Evolutionary conservation across 2,888 invertebrate species (phyloP), one percentile per base, ranked within the genome.

Genomic region (Cerastis leucographa): DNA sequence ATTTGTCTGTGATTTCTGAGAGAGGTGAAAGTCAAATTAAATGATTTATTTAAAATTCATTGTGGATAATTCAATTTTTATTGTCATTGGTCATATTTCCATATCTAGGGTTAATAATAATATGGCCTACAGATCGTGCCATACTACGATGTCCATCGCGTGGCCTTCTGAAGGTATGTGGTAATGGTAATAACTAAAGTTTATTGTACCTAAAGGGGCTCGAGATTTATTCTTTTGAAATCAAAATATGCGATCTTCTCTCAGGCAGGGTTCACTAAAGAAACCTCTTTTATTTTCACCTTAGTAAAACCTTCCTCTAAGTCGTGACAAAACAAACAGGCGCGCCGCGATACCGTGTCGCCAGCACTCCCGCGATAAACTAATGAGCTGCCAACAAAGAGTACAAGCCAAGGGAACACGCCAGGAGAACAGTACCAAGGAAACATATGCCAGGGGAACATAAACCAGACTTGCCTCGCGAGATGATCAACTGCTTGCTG

Each of bases 381-480:
- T 87, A 87, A 87, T 87, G 87, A 85, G 77, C 67, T 81, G 71
- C 75, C 69, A 70, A 85, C 87, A 84, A 84, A 84, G 87, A 75
- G 72, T 64, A 68, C 46, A 67, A 44, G 69, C 64, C 40, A 12
- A 7, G 49, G 46, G 25, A 73, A 29, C 61, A 44, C 42, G 65
- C 68, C 46, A 9, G 8, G 35, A n/a, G 49, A 59, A 49, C 61
- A 35, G n/a, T 25, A 40, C 29, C 73, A 29, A 8, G 46, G 44
- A 22, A 54, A 75, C 74, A 74, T 25, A 71, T 25, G 7, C 49
- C n/a, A 7, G 29, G 11, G 25, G 69, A n/a, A 62, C 46, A 49
- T 71, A 42, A 83, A 67, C 25, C 46, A 70, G 19, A 22, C 65
- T 69, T 75, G 46, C 17, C n/a, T 68, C n/a, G 19, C 29, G 51